Evolutionary conservation across 2,113 vertebrate genomes (phyloP).

Genomic region (Channa maculata): DNA sequence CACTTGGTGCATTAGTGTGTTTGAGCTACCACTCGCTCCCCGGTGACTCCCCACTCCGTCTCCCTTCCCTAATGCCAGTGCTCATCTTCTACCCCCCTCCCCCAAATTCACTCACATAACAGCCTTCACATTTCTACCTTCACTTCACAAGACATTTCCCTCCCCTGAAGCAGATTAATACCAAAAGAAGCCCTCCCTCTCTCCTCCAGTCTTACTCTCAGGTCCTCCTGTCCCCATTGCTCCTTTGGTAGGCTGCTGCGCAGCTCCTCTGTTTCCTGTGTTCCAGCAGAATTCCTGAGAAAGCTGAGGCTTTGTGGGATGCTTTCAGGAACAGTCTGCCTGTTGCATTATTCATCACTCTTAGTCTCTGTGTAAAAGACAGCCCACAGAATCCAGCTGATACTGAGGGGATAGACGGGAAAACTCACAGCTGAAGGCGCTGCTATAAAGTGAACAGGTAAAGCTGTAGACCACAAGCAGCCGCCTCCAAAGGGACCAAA

Average conservation of each 20-base stretch:
- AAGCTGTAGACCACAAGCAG: conserved; percentile 23
- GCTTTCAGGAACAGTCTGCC: conserved; percentile 77
- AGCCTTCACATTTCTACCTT: conserved; percentile 68
- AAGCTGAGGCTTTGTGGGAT: conserved; percentile 69
- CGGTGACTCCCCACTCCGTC: conserved; percentile 45
- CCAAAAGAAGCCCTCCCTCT: conserved; percentile 59
- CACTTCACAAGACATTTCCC: conserved; percentile 76
- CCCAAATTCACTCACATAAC: conserved; percentile 79
- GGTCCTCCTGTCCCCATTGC: neutral
- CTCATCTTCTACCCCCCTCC: conserved; percentile 66
- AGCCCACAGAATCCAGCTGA: conserved; percentile 62
- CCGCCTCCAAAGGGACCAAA: conserved; percentile 36
- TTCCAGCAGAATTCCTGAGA: conserved; percentile 72
- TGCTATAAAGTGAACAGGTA: conserved; percentile 49
- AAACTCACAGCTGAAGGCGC: conserved; percentile 39
- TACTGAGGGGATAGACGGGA: conserved; percentile 43
- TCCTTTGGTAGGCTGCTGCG: conserved; percentile 51
- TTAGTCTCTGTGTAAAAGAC: conserved; percentile 68
- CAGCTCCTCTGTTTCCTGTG: conserved; percentile 62
- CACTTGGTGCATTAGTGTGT: conserved; percentile 74
- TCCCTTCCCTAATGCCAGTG: conserved; percentile 65
- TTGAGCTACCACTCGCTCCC: conserved; percentile 64
- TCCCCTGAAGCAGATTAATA: conserved; percentile 67
- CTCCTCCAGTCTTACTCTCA: conserved; percentile 12
- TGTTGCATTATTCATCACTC: conserved; percentile 80